Evolutionary conservation across 2,888 invertebrate species (phyloP).

Genomic region (Ophion obscuratus): DNA sequence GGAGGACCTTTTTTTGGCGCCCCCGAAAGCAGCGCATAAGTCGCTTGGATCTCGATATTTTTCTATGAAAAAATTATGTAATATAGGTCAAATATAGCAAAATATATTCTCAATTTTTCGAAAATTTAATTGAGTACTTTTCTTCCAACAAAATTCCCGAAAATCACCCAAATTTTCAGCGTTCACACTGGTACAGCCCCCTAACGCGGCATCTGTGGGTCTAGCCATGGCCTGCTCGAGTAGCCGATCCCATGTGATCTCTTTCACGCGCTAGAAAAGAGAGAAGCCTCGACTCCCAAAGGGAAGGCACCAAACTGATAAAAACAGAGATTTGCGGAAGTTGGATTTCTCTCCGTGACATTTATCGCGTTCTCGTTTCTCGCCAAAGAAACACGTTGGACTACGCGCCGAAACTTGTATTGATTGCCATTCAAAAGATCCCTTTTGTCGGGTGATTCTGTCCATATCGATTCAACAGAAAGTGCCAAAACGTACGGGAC

Average conservation of each 20-base stretch:
- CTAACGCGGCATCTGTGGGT: background rate
- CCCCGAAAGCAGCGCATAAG: too few species aligned
- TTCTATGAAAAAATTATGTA: too few species aligned
- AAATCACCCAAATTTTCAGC: too few species aligned
- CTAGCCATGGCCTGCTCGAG: background rate
- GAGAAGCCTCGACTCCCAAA: slow-evolving; percentile 20
- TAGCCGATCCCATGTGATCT: background rate
- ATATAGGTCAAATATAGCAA: too few species aligned
- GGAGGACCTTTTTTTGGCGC: too few species aligned
- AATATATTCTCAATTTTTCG: too few species aligned
- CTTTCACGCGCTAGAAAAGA: background rate
- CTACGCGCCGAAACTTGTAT: background rate
- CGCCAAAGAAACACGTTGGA: slow-evolving; percentile 61
- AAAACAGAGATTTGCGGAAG: slow-evolving; percentile 31
- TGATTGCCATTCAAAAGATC: slow-evolving; percentile 7
- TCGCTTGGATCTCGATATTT: too few species aligned
- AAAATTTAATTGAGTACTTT: too few species aligned
- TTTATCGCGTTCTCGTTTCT: slow-evolving; percentile 50
- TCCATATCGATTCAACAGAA: background rate
- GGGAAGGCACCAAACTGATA: slow-evolving; percentile 25
- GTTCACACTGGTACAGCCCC: too few species aligned
- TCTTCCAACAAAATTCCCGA: too few species aligned
- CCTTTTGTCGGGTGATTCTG: background rate
- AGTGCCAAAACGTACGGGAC: background rate
- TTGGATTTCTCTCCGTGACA: slow-evolving; percentile 51